Evolutionary conservation across 2,113 vertebrate species (phyloP).

Genomic region (Austrofundulus limnaeus): DNA sequence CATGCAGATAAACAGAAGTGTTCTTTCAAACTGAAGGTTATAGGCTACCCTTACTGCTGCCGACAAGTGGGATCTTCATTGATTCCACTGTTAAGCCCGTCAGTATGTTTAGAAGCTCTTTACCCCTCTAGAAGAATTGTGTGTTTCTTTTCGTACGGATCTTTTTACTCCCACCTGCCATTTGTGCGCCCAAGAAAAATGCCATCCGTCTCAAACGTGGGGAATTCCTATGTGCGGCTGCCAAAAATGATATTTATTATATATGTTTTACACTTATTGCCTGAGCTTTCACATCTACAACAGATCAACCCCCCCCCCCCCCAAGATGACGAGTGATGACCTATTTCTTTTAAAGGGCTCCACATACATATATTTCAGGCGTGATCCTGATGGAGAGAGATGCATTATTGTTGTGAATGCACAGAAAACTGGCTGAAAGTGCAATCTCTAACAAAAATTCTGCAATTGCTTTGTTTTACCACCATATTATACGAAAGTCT

Average conservation of each 20-base stretch:
- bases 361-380: conserved; percentile 56
- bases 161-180: conserved; percentile 48
- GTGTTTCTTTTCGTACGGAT: conserved; percentile 43
- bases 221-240: conserved; percentile 29
- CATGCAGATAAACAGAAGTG: conserved; percentile 26
- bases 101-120: conserved; percentile 39
- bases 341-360: conserved; percentile 56
- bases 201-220: conserved; percentile 21
- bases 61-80: conserved; percentile 36
- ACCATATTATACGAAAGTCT: background rate
- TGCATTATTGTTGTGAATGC: conserved; percentile 17
- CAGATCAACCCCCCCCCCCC: conserved; percentile 61
- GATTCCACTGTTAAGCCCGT: conserved; percentile 37
- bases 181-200: conserved; percentile 56
- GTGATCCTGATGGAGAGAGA: conserved; percentile 36
- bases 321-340: conserved; percentile 45
- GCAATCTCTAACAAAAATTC: conserved; percentile 14
- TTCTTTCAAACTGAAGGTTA: conserved; percentile 29
- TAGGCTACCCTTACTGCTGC: conserved; percentile 6
- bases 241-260: conserved; percentile 33
- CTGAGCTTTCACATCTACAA: conserved; percentile 49
- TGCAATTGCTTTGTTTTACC: conserved; percentile 20
- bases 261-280: conserved; percentile 27
- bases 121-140: conserved; percentile 32
- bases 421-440: conserved; percentile 21